Conservation (phyloP, 1,140 invertebrate species). For the Micrasema longulum region DNA sequence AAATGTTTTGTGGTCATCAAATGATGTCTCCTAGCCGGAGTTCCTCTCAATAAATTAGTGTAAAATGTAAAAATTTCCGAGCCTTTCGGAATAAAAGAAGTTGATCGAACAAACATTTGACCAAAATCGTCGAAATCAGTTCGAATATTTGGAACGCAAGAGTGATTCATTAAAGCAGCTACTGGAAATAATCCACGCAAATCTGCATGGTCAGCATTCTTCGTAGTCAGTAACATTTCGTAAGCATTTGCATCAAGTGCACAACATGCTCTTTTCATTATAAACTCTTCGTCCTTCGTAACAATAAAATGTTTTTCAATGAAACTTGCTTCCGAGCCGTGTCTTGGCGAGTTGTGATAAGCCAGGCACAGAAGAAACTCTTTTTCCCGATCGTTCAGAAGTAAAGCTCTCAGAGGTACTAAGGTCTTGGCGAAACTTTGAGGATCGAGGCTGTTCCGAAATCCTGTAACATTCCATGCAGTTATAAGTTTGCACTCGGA, state of each 20-base stretch:
- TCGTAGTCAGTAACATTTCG: slow-evolving; percentile 70
- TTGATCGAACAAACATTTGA: slow-evolving; percentile 74
- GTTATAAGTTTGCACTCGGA: slow-evolving; percentile 72
- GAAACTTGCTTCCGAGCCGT: slow-evolving; percentile 70
- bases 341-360: slow-evolving; percentile 67
- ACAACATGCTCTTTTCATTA: slow-evolving; percentile 72
- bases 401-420: slow-evolving; percentile 71
- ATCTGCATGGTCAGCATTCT: slow-evolving; percentile 65
- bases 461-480: slow-evolving; percentile 66
- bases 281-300: slow-evolving; percentile 69
- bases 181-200: slow-evolving; percentile 80
- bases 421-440: slow-evolving; percentile 67
- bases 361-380: slow-evolving; percentile 70
- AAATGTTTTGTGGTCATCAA: slow-evolving; percentile 81
- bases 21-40: slow-evolving; percentile 73
- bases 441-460: slow-evolving; percentile 64
- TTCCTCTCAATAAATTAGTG: slow-evolving; percentile 79
- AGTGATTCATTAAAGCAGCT: slow-evolving; percentile 80
- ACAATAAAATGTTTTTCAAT: slow-evolving; percentile 71
- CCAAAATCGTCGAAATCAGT: slow-evolving; percentile 72
- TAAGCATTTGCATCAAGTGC: slow-evolving; percentile 82
- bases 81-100: slow-evolving; percentile 72
- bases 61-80: slow-evolving; percentile 81
- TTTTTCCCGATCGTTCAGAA: slow-evolving; percentile 68
- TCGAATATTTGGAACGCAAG: slow-evolving; percentile 79